A percentile compares a stretch with the other conserved stretches of the same genome.
These are phyloP conservation scores for Adelges cooleyi DNA, from an alignment of 1,140 invertebrate species.

Conservation along the genomic window DNA sequence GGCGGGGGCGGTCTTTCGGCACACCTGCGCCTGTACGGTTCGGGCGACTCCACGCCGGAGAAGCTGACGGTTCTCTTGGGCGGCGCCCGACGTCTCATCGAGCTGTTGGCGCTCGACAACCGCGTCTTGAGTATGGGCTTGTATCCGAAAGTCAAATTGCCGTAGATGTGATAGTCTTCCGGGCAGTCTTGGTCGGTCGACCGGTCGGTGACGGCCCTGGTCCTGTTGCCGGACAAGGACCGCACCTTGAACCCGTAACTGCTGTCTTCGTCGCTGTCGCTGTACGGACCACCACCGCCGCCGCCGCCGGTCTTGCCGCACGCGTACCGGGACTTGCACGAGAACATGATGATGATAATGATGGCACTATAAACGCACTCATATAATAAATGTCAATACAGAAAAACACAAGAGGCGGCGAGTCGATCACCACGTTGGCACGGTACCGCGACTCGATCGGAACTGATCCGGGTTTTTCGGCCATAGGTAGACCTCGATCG, in stretches of 20 bases:
- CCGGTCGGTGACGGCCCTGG: not conserved
- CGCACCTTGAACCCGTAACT: not conserved
- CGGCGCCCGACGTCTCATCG: not conserved
- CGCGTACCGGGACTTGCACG: slow-evolving; percentile 14
- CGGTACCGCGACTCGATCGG: not conserved
- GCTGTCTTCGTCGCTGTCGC: slow-evolving; percentile 22
- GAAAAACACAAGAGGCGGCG: not conserved
- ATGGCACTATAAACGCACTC: no score
- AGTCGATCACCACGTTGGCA: not conserved
- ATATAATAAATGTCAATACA: no score
- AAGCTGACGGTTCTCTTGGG: slow-evolving; percentile 17
- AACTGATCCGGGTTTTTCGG: slow-evolving; percentile 13
- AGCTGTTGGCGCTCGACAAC: slow-evolving; percentile 1
- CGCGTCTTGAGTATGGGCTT: slow-evolving; percentile 12
- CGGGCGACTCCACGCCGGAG: not conserved
- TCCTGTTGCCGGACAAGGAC: not conserved
- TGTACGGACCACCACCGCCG: not conserved
- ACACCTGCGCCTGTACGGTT: not conserved
- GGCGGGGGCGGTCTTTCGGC: slow-evolving; percentile 2
- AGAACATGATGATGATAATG: not conserved
- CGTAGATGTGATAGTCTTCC: slow-evolving; percentile 4
- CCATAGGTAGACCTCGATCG: not conserved
- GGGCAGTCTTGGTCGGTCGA: not conserved
- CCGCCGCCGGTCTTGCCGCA: not conserved
- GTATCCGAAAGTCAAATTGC: slow-evolving; percentile 19